A percentile compares a stretch with the other conserved stretches of the same genome.
Evolutionary conservation across 1,140 invertebrate genomes (phyloP).

Genomic region (Thaumatotibia leucotreta): DNA sequence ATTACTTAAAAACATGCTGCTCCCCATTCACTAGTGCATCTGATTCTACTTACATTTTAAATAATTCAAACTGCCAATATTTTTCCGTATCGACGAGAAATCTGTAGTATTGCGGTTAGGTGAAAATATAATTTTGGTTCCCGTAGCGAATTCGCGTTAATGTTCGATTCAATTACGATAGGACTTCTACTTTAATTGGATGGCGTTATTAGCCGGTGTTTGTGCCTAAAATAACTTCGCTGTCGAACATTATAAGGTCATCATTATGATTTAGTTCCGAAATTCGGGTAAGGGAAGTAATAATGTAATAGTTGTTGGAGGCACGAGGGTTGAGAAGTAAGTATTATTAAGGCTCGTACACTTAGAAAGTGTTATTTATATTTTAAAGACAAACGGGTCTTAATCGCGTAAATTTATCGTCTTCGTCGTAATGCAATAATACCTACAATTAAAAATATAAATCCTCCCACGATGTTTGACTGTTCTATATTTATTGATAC

Average conservation of each 20-base stretch:
- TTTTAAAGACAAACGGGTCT: no score
- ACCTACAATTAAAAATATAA: no score
- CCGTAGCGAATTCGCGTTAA: background rate
- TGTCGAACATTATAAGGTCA: constrained; percentile 11
- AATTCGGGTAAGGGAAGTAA: background rate
- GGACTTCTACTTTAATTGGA: constrained; percentile 4
- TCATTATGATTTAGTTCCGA: background rate
- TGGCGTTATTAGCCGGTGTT: background rate
- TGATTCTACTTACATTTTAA: background rate
- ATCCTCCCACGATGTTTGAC: no score
- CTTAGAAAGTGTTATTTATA: background rate
- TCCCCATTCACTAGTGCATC: no score
- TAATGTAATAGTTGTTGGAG: background rate
- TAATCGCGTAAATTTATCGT: no score
- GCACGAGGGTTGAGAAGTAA: background rate
- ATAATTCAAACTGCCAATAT: background rate
- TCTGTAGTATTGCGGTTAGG: background rate
- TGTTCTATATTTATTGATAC: no score
- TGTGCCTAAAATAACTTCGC: background rate
- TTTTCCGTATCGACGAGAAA: background rate
- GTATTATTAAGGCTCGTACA: background rate
- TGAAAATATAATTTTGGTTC: constrained; percentile 1
- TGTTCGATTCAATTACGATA: constrained; percentile 12
- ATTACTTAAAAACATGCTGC: no score
- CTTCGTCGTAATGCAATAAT: no score